Percentiles rank a stretch among this genome's conserved stretches.
phyloP scores from a whole-genome alignment of 2,113 vertebrate species.

The Ellobius talpinus region DNA sequence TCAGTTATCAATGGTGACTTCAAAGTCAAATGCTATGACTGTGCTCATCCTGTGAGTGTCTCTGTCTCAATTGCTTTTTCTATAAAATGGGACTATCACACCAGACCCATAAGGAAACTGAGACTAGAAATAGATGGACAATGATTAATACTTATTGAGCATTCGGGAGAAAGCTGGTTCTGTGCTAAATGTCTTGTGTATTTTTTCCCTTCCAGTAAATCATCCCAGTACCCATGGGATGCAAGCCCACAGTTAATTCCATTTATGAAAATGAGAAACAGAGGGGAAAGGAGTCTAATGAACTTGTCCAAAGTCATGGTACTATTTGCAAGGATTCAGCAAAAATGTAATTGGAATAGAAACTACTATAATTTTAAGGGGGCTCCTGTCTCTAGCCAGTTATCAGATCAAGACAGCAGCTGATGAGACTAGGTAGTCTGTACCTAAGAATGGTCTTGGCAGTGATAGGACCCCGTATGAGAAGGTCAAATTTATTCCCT shows the following conservation, averaged over 20 bases:
- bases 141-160: not conserved
- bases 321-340: not conserved
- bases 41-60: not conserved
- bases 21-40: not conserved
- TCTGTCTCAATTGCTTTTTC: not conserved
- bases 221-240: not conserved
- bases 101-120: not conserved
- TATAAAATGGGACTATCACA: not conserved
- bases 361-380: not conserved
- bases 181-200: not conserved
- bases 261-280: not conserved
- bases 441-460: not conserved
- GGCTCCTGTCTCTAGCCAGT: not conserved
- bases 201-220: not conserved
- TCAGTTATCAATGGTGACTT: not conserved
- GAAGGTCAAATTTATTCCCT: not conserved
- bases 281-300: not conserved
- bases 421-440: not conserved
- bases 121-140: not conserved
- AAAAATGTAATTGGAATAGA: not conserved
- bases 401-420: not conserved
- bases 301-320: not conserved
- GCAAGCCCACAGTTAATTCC: not conserved
- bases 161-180: fast-evolving
- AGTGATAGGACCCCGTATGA: not conserved